These are phyloP conservation scores for Agrotis clavis DNA, from an alignment of 2,888 invertebrate species.

Conservation along the genomic window DNA sequence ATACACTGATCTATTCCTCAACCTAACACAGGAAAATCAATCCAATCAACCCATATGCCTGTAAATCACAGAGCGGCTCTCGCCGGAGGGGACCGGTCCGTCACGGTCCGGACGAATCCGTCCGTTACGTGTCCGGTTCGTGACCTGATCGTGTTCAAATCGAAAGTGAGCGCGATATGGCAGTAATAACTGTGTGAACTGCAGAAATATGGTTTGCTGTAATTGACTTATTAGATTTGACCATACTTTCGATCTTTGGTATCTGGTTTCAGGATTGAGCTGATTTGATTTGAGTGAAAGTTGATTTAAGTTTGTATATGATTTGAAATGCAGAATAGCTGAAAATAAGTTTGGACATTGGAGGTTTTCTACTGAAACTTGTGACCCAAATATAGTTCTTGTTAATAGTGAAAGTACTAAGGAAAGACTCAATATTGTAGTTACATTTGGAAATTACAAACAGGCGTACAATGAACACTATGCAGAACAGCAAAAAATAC, in stretches of 20 bases:
- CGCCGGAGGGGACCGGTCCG: conserved; percentile 52
- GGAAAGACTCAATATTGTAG: too few species aligned
- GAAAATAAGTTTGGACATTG: too few species aligned
- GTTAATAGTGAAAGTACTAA: not conserved
- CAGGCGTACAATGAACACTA: too few species aligned
- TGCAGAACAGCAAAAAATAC: too few species aligned
- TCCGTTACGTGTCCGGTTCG: conserved; percentile 48
- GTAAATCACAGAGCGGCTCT: conserved; percentile 54
- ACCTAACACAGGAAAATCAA: conserved; percentile 25
- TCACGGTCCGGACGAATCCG: conserved; percentile 45
- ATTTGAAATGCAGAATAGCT: not conserved
- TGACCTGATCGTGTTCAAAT: conserved; percentile 60
- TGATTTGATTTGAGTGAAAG: conserved; percentile 43
- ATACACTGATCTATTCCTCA: conserved; percentile 5
- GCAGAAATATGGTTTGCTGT: conserved; percentile 56
- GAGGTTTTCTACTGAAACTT: not conserved
- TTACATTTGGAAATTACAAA: not conserved
- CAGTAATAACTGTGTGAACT: conserved; percentile 52
- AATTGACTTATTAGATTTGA: conserved; percentile 43
- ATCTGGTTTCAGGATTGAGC: conserved; percentile 30
- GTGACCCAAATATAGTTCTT: not conserved
- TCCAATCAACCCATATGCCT: conserved; percentile 46
- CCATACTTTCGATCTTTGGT: conserved; percentile 45
- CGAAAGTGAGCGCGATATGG: conserved; percentile 65
- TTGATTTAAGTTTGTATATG: conserved; percentile 8